These are phyloP conservation scores for Darevskia mixta DNA, from an alignment of 2,797 vertebrate species.

Conservation along the genomic window DNA sequence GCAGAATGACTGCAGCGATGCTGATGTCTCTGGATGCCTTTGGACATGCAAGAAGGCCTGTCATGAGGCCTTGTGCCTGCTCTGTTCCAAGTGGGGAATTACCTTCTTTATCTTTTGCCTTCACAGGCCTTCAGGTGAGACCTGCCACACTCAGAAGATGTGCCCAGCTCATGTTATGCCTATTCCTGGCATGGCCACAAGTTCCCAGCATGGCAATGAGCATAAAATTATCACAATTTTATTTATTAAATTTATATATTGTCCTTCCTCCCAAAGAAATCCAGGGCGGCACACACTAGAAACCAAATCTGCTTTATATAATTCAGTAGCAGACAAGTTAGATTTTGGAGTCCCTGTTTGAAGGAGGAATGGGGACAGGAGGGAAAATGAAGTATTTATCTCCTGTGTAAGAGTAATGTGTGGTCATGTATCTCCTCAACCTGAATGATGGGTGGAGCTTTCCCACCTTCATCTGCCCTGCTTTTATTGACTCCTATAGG, in stretches of 20 bases:
- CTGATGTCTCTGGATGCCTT: neutral
- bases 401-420: neutral
- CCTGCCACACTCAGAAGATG: too few relatives aligned
- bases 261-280: too few relatives aligned
- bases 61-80: neutral
- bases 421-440: neutral
- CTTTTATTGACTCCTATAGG: conserved; percentile 3
- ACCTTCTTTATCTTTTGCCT: too few relatives aligned
- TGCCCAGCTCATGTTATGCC: too few relatives aligned
- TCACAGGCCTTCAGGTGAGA: too few relatives aligned
- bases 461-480: neutral
- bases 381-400: neutral
- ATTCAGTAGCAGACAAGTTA: neutral
- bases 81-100: neutral
- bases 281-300: neutral
- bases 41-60: neutral
- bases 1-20: neutral
- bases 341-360: neutral
- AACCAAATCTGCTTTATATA: neutral
- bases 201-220: too few relatives aligned
- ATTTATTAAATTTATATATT: too few relatives aligned
- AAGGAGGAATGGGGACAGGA: too few relatives aligned
- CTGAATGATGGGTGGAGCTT: neutral
- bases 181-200: too few relatives aligned
- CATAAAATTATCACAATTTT: too few relatives aligned